Evolutionary conservation across 1,140 invertebrate genomes (phyloP).

Genomic region (Subanguina moxae): DNA sequence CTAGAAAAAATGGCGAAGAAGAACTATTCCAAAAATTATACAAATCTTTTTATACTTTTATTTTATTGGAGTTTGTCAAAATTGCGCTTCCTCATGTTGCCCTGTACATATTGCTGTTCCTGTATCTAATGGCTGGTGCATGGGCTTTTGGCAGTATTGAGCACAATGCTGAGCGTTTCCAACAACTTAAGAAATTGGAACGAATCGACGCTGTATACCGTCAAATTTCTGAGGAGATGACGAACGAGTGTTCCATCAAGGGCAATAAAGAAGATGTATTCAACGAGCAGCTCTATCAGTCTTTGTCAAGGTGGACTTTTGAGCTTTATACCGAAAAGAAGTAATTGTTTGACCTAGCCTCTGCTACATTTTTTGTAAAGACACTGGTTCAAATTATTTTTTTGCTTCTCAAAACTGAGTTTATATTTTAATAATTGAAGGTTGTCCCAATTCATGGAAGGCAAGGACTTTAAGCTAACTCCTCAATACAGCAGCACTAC

Average conservation of each 20-base stretch:
- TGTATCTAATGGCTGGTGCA: slow-evolving; percentile 63
- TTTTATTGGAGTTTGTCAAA: slow-evolving; percentile 54
- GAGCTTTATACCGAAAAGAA: not conserved
- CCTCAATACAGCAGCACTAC: slow-evolving; percentile 14
- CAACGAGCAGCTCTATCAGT: slow-evolving; percentile 18
- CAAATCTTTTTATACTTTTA: too few species aligned
- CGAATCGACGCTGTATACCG: slow-evolving; percentile 32
- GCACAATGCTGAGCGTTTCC: slow-evolving; percentile 46
- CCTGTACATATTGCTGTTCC: slow-evolving; percentile 62
- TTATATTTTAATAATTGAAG: slow-evolving; percentile 10
- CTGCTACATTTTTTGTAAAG: too few species aligned
- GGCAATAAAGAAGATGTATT: slow-evolving; percentile 15
- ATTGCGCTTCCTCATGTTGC: slow-evolving; percentile 64
- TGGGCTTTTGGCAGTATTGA: slow-evolving; percentile 63
- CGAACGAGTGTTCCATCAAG: slow-evolving; percentile 21
- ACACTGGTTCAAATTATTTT: too few species aligned
- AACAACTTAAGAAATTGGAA: slow-evolving; percentile 42
- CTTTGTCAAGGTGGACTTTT: slow-evolving; percentile 23
- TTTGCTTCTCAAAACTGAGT: too few species aligned
- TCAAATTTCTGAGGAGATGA: slow-evolving; percentile 24
- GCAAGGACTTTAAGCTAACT: slow-evolving; percentile 28
- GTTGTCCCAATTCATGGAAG: slow-evolving; percentile 49
- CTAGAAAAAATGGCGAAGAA: too few species aligned
- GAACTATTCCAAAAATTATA: too few species aligned
- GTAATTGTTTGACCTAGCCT: too few species aligned